Conservation (phyloP, 2,113 vertebrate genomes). For the Lasiurus cinereus region DNA sequence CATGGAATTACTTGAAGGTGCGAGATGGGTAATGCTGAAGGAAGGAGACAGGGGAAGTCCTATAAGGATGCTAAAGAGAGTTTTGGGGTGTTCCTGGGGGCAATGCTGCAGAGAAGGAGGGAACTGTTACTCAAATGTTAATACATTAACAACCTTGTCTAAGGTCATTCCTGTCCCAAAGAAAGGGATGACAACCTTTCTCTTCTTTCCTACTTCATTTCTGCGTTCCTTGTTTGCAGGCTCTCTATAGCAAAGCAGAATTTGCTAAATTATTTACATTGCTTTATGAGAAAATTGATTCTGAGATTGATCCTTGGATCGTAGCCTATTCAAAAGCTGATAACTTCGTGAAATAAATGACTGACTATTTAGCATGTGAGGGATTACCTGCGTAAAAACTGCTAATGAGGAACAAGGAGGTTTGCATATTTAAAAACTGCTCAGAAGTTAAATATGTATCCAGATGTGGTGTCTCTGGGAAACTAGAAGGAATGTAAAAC, state of each 20-base stretch:
- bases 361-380: neutral
- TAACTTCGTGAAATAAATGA: conserved; percentile 11
- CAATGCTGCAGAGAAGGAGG: neutral
- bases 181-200: neutral
- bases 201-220: neutral
- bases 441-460: neutral
- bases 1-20: neutral
- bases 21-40: neutral
- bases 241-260: neutral
- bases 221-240: neutral
- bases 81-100: neutral
- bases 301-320: neutral
- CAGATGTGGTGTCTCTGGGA: neutral
- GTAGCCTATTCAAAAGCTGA: neutral
- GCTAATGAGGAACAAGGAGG: neutral
- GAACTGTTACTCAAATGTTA: neutral
- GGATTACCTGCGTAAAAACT: neutral
- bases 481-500: neutral
- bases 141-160: neutral
- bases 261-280: conserved; percentile 20
- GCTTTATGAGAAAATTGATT: conserved; percentile 42
- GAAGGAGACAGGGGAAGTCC: neutral
- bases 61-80: neutral
- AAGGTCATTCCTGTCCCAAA: neutral
- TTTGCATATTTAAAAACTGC: neutral